Percentiles rank a stretch among this genome's conserved stretches.
Evolutionary conservation across 2,888 invertebrate genomes (phyloP).

Genomic region (Dolichomitus sp.): DNA sequence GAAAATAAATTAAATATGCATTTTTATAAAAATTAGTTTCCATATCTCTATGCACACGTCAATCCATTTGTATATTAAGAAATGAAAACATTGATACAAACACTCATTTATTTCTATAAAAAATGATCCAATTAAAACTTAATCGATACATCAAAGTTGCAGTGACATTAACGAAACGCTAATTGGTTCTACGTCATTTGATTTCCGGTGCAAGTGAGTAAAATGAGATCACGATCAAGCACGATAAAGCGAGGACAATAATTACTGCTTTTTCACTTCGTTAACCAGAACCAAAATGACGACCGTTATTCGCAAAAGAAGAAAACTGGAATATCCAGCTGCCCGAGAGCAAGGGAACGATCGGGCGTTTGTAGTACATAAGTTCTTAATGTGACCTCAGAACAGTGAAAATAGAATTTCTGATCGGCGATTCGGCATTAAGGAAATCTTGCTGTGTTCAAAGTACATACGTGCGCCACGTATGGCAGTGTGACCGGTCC

Average conservation of each 20-base stretch:
- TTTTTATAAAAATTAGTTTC: too few species aligned
- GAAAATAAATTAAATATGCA: too few species aligned
- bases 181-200: not conserved
- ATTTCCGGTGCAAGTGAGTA: not conserved
- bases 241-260: not conserved
- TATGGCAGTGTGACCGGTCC: constrained; percentile 46
- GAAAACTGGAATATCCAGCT: constrained; percentile 1
- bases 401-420: not conserved
- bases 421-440: constrained; percentile 38
- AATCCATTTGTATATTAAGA: too few species aligned
- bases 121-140: not conserved
- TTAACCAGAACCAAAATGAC: constrained; percentile 8
- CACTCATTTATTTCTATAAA: not conserved
- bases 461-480: constrained; percentile 28
- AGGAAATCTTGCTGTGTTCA: constrained; percentile 25
- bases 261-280: not conserved
- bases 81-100: not conserved
- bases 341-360: not conserved
- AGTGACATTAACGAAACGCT: not conserved
- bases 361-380: not conserved
- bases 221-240: not conserved
- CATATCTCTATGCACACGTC: too few species aligned
- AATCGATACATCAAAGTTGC: not conserved
- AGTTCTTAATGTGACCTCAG: not conserved
- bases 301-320: not conserved